Evolutionary conservation across 2,888 invertebrate species (phyloP).

Genomic region (Thera obeliscata): DNA sequence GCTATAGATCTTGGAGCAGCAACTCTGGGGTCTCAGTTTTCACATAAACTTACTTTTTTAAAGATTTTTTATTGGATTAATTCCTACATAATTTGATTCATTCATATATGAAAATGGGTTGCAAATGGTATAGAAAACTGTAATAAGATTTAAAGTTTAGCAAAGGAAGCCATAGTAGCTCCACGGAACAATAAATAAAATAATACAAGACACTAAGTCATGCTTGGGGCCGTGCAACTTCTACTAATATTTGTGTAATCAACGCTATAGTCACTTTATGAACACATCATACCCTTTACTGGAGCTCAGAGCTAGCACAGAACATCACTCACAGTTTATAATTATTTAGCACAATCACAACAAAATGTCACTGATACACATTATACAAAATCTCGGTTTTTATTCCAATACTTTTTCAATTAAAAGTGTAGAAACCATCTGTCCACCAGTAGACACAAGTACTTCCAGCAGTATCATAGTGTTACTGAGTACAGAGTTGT

Average conservation of each 20-base stretch:
- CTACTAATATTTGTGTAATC: too few species aligned
- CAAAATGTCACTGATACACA: background rate
- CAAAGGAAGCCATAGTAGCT: too few species aligned
- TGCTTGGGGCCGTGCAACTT: too few species aligned
- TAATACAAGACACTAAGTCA: too few species aligned
- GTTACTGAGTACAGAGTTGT: conserved; percentile 27
- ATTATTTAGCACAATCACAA: background rate
- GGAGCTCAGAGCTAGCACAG: background rate
- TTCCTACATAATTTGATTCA: background rate
- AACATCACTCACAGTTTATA: background rate
- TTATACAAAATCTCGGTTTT: background rate
- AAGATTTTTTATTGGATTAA: background rate
- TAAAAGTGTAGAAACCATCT: too few species aligned
- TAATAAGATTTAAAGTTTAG: background rate
- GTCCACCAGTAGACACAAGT: background rate
- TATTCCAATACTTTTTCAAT: background rate
- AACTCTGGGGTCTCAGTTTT: too few species aligned
- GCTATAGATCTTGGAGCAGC: too few species aligned
- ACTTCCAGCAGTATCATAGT: conserved; percentile 17
- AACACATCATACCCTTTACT: background rate
- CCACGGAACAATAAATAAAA: too few species aligned
- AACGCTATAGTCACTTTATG: too few species aligned
- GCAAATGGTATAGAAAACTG: background rate
- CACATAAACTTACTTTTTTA: too few species aligned
- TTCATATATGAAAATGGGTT: background rate